Evolutionary conservation across 1,140 invertebrate genomes (phyloP).

Genomic region (Drosophila equinoxialis): DNA sequence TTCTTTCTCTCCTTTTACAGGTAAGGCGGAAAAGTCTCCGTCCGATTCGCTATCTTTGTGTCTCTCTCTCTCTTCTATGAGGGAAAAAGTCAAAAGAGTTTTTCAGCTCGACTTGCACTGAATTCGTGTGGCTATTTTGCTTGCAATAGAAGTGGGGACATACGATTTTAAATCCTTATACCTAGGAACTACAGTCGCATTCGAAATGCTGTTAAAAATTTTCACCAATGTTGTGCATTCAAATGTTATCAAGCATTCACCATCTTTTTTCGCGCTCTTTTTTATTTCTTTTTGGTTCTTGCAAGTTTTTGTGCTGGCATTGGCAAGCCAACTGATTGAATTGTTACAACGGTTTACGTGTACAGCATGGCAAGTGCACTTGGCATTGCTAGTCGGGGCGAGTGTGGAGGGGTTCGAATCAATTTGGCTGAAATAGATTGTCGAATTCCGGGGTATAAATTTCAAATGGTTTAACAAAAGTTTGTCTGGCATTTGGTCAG

Average conservation of each 20-base stretch:
- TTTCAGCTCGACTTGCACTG: slow-evolving; percentile 52
- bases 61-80: too few relatives aligned
- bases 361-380: slow-evolving; percentile 63
- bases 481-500: slow-evolving; percentile 31
- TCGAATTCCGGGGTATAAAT: slow-evolving; percentile 75
- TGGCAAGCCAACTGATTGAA: slow-evolving; percentile 71
- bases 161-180: not conserved
- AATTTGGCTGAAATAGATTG: slow-evolving; percentile 76
- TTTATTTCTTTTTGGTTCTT: slow-evolving; percentile 36
- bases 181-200: slow-evolving; percentile 15
- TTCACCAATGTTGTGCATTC: slow-evolving; percentile 69
- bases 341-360: slow-evolving; percentile 78
- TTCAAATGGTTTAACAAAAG: slow-evolving; percentile 53
- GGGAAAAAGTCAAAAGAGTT: slow-evolving; percentile 18
- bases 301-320: slow-evolving; percentile 23
- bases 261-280: not conserved
- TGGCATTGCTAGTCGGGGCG: slow-evolving; percentile 12
- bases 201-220: slow-evolving; percentile 50
- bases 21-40: slow-evolving; percentile 9
- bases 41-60: too few relatives aligned
- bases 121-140: slow-evolving; percentile 38
- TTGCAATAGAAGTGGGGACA: slow-evolving; percentile 24
- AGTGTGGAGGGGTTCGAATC: slow-evolving; percentile 47
- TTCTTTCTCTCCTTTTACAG: slow-evolving; percentile 39
- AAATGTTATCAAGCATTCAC: slow-evolving; percentile 69